Evolutionary conservation across 1,140 invertebrate species (phyloP), one percentile per base, ranked within the genome.

Genomic region (Chionoecetes opilio): DNA sequence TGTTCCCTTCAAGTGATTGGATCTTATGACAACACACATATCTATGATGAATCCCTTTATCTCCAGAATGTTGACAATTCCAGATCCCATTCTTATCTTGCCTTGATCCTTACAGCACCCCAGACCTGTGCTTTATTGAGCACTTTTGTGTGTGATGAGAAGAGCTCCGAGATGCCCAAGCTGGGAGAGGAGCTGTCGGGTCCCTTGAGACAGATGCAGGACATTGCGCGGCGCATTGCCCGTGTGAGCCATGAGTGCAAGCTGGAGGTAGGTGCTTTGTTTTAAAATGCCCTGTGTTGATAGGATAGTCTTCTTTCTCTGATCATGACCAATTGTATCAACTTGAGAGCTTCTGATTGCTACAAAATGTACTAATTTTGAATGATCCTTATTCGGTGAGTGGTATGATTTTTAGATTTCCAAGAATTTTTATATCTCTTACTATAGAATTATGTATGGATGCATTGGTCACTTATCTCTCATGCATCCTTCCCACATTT

Each of bases 101-200:
- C 9, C 11, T 53, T 53, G 46, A 82, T 82, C 85, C 85, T 92
- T 92, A 32, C 96, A 14, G 97, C 98, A 14, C 98, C 98, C 6
- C 99, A 99, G 97, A 98, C 98, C 93, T 98, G 98, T 85, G 98
- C 99, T 21, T 97, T 99, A 11, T 97, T 99, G 2, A 99, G 99
- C 97, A 99, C 99, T 97, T 99, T 99, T 97, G 99, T 99, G 0
- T 99, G 99, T 97, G 99, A 99, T 97, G 99, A 99, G 97, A 99
- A 99, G 97, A 98, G 98, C 29, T 97, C 98, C 84, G 98, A 99
- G 97, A 97, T 98, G 96, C 98, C 98, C 0, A 99, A 98, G 97
- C 97, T 98, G 41, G 98, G 98, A 0, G 99, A 99, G 93, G 98
- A 99, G 96, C 97, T 99, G 6, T 98, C 98, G 3, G 99, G 98